These are phyloP conservation scores for Conger conger DNA, from an alignment of 2,113 vertebrate genomes.

Conservation along the genomic window DNA sequence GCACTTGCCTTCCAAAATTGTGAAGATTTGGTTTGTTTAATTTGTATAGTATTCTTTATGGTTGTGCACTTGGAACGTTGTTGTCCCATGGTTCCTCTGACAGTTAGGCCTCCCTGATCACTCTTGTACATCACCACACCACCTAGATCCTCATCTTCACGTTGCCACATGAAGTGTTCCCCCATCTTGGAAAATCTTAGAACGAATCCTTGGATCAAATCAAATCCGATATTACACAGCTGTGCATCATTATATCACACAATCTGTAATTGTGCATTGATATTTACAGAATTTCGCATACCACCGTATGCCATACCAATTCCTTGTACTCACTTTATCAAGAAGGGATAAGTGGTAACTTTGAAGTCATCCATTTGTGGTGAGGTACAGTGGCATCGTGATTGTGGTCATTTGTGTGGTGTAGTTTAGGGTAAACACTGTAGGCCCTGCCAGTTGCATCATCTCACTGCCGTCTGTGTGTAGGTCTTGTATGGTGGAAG, in stretches of 20 bases:
- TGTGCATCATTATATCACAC: no score
- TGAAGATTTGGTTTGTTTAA: neutral
- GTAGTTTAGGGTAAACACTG: constrained; percentile 41
- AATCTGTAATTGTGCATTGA: no score
- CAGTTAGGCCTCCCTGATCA: constrained; percentile 8
- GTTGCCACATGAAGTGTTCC: neutral
- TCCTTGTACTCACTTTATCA: neutral
- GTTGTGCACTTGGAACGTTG: neutral
- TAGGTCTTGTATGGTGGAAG: constrained; percentile 99
- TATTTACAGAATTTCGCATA: no score
- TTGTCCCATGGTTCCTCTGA: neutral
- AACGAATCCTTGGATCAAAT: neutral
- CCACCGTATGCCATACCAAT: no score
- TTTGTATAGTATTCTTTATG: neutral
- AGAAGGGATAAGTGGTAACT: neutral
- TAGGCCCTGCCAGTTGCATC: constrained; percentile 12
- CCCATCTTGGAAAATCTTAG: neutral
- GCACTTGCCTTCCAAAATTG: constrained; percentile 33
- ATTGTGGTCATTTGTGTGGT: neutral
- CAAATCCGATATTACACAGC: neutral
- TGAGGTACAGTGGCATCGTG: neutral
- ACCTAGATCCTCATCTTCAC: neutral
- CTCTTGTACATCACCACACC: constrained; percentile 19
- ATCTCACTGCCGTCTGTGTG: constrained; percentile 57
- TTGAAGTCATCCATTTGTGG: neutral